Conservation (phyloP, 2,113 vertebrate species). For the Calyptommatus sinebrachiatus region DNA sequence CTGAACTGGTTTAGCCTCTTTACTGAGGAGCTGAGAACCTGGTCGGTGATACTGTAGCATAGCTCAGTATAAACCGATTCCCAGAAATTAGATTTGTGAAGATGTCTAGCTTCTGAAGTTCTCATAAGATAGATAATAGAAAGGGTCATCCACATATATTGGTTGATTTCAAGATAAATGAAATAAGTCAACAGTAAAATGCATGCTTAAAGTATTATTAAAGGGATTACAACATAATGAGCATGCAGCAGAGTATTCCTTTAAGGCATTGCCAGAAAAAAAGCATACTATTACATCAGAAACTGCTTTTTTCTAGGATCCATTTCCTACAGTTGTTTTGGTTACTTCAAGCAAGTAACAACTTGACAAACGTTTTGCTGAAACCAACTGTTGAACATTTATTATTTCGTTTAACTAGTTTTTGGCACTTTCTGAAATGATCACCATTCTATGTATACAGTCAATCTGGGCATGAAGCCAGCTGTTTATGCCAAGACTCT, state of each 20-base stretch:
- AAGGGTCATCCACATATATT: background rate
- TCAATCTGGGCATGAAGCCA: conserved; percentile 21
- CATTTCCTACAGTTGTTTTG: background rate
- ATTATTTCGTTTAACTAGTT: background rate
- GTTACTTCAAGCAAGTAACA: conserved; percentile 8
- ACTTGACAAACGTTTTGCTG: background rate
- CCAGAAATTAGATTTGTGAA: no score
- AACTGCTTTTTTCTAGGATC: background rate
- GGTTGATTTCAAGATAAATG: background rate
- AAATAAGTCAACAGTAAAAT: background rate
- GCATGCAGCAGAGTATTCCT: background rate
- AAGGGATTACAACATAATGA: background rate
- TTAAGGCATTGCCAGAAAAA: background rate
- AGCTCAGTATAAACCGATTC: no score
- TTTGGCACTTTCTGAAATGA: background rate
- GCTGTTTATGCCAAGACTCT: conserved; percentile 28
- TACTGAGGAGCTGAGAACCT: no score
- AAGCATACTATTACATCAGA: background rate
- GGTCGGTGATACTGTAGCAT: no score
- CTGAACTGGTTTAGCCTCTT: no score
- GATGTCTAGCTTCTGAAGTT: background rate
- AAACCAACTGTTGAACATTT: background rate
- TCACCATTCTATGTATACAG: background rate
- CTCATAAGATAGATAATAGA: background rate
- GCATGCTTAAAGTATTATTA: background rate